A percentile compares a stretch with the other conserved stretches of the same genome.
Evolutionary conservation across 2,113 vertebrate species (phyloP).

Genomic region (Ochotona curzoniae): DNA sequence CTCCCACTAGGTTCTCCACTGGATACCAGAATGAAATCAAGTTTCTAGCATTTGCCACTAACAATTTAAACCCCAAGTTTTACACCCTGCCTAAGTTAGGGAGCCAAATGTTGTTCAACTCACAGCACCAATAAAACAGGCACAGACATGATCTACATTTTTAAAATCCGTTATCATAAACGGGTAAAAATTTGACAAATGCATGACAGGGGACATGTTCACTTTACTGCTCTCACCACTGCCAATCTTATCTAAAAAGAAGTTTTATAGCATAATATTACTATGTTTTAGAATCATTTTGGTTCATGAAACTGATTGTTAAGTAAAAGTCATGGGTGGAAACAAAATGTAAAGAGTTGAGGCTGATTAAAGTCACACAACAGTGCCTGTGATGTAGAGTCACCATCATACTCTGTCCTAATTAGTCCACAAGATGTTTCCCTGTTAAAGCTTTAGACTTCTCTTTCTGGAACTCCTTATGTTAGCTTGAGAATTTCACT

Average conservation of each 20-base stretch:
- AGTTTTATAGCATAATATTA: not conserved
- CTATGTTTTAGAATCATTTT: not conserved
- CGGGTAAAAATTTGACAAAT: not conserved
- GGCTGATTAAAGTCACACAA: not conserved
- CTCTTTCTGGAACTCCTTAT: not conserved
- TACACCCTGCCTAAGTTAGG: too few relatives aligned
- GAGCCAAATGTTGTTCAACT: too few relatives aligned
- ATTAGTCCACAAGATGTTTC: not conserved
- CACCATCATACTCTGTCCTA: not conserved
- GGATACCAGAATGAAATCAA: too few relatives aligned
- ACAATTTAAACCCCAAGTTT: too few relatives aligned
- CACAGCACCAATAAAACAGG: not conserved
- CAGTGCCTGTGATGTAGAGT: not conserved
- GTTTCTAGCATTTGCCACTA: too few relatives aligned
- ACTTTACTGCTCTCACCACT: not conserved
- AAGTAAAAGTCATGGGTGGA: not conserved
- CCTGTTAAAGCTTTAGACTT: not conserved
- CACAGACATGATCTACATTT: not conserved
- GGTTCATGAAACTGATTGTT: not conserved
- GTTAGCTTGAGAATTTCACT: not conserved
- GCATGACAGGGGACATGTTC: accelerated
- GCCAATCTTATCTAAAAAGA: not conserved
- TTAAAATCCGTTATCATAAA: not conserved
- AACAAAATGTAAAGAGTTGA: not conserved
- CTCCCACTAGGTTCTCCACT: too few relatives aligned